phyloP scores from a whole-genome alignment of 2,113 vertebrate genomes.

The Vidua macroura region DNA sequence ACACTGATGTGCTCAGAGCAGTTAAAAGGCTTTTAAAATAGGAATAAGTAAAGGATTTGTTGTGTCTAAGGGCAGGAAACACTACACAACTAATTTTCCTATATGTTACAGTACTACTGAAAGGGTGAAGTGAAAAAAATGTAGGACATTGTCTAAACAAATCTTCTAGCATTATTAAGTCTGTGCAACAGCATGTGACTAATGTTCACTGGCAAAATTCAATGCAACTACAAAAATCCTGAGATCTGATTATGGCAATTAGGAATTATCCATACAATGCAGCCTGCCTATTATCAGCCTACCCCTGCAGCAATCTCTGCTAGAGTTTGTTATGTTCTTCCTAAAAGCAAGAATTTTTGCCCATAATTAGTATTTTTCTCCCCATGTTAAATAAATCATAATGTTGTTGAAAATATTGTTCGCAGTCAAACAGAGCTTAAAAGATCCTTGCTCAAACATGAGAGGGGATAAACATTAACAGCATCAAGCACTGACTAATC shows the following conservation, averaged over 20 bases:
- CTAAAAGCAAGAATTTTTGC: not conserved
- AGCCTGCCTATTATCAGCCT: not conserved
- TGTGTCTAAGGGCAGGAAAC: not conserved
- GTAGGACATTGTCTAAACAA: conserved; percentile 11
- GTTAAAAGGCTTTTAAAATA: not conserved
- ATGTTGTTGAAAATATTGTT: not conserved
- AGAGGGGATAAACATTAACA: not conserved
- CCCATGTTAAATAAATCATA: not conserved
- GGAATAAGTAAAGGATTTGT: not conserved
- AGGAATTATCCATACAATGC: not conserved
- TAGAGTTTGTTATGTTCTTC: not conserved
- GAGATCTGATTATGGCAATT: conserved; percentile 28
- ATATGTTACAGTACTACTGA: not conserved
- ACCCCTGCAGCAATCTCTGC: not conserved
- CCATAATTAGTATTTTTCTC: not conserved
- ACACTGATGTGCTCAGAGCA: not conserved
- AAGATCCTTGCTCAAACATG: not conserved
- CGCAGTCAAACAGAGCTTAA: not conserved
- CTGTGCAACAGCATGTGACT: conserved; percentile 26
- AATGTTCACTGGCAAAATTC: conserved; percentile 27
- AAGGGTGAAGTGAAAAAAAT: not conserved
- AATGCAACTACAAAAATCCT: not conserved
- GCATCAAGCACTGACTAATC: not conserved
- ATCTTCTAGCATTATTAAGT: conserved; percentile 29
- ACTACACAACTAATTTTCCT: not conserved